phyloP scores from a whole-genome alignment of 2,888 invertebrate genomes.

The Drosophila lacicola region DNA sequence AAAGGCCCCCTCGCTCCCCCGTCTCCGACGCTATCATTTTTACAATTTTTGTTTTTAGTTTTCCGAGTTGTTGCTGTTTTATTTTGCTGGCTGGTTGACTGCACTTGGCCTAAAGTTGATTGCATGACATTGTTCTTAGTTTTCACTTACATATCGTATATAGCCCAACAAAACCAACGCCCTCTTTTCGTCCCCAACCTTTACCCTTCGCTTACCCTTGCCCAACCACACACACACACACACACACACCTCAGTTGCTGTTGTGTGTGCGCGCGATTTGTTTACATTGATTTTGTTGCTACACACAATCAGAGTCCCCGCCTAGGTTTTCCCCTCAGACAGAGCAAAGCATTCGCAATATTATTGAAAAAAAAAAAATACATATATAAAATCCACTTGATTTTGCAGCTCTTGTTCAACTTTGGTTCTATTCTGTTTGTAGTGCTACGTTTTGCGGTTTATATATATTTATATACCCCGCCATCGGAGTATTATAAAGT shows the following conservation, averaged over 20 bases:
- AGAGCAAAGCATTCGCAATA: slow-evolving; percentile 55
- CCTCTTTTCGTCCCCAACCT: background rate
- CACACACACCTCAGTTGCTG: slow-evolving; percentile 20
- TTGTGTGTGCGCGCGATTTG: slow-evolving; percentile 53
- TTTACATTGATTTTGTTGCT: slow-evolving; percentile 71
- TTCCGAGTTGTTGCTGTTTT: slow-evolving; percentile 41
- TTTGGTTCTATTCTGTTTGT: slow-evolving; percentile 54
- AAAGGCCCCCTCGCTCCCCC: background rate
- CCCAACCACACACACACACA: background rate
- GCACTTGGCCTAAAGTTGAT: slow-evolving; percentile 78
- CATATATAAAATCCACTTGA: slow-evolving; percentile 39
- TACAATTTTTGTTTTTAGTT: slow-evolving; percentile 40
- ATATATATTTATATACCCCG: slow-evolving; percentile 9
- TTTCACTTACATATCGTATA: slow-evolving; percentile 51
- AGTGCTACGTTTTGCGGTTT: slow-evolving; percentile 24
- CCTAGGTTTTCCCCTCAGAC: slow-evolving; percentile 18
- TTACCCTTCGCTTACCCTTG: slow-evolving; percentile 1
- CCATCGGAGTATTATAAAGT: too few relatives aligned
- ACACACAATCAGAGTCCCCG: slow-evolving; percentile 49
- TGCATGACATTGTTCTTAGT: slow-evolving; percentile 79
- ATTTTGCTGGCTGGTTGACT: slow-evolving; percentile 46
- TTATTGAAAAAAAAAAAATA: slow-evolving; percentile 40
- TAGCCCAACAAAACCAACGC: slow-evolving; percentile 9
- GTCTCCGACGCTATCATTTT: slow-evolving; percentile 3
- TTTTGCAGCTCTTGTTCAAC: slow-evolving; percentile 36